phyloP scores from a whole-genome alignment of 2,797 vertebrate species.

The Sparus aurata region DNA sequence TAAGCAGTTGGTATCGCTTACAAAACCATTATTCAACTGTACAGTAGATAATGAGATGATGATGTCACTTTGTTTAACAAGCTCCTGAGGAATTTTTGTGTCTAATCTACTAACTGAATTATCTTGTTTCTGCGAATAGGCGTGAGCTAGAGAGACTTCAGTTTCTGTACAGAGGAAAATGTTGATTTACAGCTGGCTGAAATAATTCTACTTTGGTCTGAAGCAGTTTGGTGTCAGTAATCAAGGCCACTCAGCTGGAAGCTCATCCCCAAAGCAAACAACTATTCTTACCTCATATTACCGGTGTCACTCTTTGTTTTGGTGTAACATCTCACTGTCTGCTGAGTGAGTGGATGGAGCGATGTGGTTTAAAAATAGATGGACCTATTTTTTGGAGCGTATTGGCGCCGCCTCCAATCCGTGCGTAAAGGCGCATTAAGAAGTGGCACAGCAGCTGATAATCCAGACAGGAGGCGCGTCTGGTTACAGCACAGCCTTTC shows the following conservation, averaged over 20 bases:
- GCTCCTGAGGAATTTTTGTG: background rate
- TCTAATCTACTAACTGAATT: too few relatives aligned
- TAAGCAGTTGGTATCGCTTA: too few relatives aligned
- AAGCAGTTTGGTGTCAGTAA: background rate
- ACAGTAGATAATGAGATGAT: background rate
- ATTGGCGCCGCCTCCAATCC: conserved; percentile 65
- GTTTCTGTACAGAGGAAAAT: background rate
- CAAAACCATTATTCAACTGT: background rate
- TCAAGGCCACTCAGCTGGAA: too few relatives aligned
- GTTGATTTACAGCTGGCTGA: background rate
- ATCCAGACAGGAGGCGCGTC: conserved; percentile 63
- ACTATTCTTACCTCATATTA: background rate
- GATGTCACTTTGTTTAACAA: background rate
- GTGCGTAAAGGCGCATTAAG: conserved; percentile 77
- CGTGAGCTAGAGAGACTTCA: background rate
- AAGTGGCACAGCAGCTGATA: conserved; percentile 60
- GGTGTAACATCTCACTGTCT: conserved; percentile 1
- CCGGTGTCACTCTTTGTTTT: conserved; percentile 9
- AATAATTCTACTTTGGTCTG: background rate
- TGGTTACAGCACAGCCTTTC: conserved; percentile 29
- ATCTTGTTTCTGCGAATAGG: background rate
- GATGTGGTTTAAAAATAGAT: conserved; percentile 61
- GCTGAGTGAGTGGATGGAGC: conserved; percentile 5
- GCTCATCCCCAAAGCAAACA: background rate
- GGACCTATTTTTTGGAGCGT: conserved; percentile 46